Evolutionary conservation across 1,140 invertebrate species (phyloP).

Genomic region (Scaptomyza pallida): DNA sequence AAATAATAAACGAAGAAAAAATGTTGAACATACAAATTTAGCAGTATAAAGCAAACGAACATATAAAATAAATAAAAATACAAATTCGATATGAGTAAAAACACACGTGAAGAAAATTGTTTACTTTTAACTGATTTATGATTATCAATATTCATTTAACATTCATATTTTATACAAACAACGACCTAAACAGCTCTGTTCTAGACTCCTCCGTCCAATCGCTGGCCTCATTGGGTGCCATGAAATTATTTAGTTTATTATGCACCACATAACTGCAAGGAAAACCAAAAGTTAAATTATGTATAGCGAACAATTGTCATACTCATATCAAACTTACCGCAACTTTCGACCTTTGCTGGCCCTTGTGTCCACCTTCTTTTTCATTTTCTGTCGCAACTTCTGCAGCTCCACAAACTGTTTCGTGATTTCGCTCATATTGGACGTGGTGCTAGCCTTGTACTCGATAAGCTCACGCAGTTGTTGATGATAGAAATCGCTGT

Average conservation of each 20-base stretch:
- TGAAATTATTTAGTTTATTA: conserved; percentile 96
- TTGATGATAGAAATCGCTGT: conserved; percentile 98
- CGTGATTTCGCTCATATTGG: conserved; percentile 92
- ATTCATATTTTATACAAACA: conserved; percentile 89
- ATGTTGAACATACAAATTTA: conserved; percentile 81
- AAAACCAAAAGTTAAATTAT: conserved; percentile 6
- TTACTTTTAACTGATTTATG: too few species aligned
- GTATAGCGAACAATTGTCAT: neutral
- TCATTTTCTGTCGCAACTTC: conserved; percentile 94
- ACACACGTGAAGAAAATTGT: too few species aligned
- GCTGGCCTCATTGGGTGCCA: conserved; percentile 91
- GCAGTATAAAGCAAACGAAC: conserved; percentile 69
- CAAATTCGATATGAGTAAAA: conserved; percentile 50
- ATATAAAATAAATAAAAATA: conserved; percentile 71
- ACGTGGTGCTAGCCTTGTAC: conserved; percentile 91
- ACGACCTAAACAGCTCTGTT: conserved; percentile 91
- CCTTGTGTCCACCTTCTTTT: conserved; percentile 94
- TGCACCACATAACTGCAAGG: conserved; percentile 91
- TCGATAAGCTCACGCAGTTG: conserved; percentile 96
- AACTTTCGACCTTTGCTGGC: conserved; percentile 96
- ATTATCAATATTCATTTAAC: conserved; percentile 15
- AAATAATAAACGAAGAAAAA: conserved; percentile 72
- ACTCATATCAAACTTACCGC: conserved; percentile 83
- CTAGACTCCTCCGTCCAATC: conserved; percentile 92
- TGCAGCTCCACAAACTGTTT: conserved; percentile 96